Conservation (phyloP, 2,888 invertebrate genomes). For the Acrobeloides nanus region DNA sequence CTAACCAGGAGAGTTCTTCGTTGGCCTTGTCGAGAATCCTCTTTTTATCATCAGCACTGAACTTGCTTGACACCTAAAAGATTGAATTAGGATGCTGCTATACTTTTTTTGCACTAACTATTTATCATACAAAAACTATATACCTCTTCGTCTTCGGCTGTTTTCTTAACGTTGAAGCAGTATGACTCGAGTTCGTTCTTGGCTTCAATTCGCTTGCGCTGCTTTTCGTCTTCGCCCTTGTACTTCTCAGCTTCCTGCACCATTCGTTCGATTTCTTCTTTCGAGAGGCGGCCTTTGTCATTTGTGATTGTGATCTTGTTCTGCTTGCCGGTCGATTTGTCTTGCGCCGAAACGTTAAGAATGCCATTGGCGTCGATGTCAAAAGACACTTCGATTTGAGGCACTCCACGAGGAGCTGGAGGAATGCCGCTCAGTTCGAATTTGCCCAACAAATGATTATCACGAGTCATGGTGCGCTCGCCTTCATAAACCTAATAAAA, state of each 20-base stretch:
- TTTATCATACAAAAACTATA: too few relatives aligned
- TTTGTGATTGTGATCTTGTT: conserved; percentile 43
- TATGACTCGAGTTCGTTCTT: conserved; percentile 80
- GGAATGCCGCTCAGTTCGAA: conserved; percentile 94
- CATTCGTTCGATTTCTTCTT: conserved; percentile 76
- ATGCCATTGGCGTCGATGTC: conserved; percentile 55
- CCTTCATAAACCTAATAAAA: too few relatives aligned
- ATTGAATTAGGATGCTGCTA: too few relatives aligned
- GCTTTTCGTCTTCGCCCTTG: conserved; percentile 63
- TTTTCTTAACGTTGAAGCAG: conserved; percentile 50
- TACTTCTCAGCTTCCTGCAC: conserved; percentile 85
- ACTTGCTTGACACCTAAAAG: too few relatives aligned
- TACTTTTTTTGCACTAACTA: too few relatives aligned
- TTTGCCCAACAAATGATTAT: conserved; percentile 83
- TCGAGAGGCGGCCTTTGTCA: conserved; percentile 72
- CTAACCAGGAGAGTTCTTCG: conserved; percentile 71
- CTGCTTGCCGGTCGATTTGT: conserved; percentile 48
- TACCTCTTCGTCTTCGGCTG: conserved; percentile 64
- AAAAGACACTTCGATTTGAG: conserved; percentile 60
- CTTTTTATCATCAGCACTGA: conserved; percentile 73
- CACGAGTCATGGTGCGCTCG: conserved; percentile 66
- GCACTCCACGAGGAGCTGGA: conserved; percentile 78
- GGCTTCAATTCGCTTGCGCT: conserved; percentile 63
- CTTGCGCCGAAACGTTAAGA: conserved; percentile 43
- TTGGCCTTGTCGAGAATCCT: conserved; percentile 77